A percentile compares a stretch with the other conserved stretches of the same genome.
These are phyloP conservation scores for Phrynocephalus vlangalii DNA, from an alignment of 2,797 vertebrate species.

Conservation along the genomic window DNA sequence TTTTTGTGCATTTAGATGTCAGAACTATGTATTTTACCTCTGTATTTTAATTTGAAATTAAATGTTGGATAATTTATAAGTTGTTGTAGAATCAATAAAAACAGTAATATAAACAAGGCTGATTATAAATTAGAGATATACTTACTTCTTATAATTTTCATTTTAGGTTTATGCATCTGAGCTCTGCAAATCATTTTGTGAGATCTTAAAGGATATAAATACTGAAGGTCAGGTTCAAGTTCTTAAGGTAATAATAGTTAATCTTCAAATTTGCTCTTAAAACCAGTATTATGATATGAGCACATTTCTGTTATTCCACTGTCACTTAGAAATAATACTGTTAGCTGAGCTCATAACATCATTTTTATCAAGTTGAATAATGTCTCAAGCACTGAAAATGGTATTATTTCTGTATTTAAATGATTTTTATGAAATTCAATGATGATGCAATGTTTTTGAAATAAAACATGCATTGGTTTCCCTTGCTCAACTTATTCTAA, in stretches of 20 bases:
- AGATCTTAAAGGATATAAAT: constrained; percentile 87
- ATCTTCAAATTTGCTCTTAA: constrained; percentile 12
- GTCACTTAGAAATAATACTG: neutral
- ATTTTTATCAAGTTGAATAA: neutral
- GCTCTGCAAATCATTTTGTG: constrained; percentile 88
- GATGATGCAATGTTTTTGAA: too few species aligned
- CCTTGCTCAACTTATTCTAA: too few species aligned
- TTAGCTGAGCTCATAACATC: neutral
- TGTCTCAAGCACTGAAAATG: neutral
- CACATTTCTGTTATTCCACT: neutral
- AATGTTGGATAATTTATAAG: neutral
- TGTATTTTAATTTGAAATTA: neutral
- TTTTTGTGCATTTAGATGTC: neutral
- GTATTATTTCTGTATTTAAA: too few species aligned
- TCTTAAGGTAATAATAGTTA: constrained; percentile 80
- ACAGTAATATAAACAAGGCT: constrained; percentile 27
- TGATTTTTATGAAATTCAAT: neutral
- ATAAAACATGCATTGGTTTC: neutral
- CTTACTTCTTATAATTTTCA: constrained; percentile 52
- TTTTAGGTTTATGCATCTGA: constrained; percentile 86
- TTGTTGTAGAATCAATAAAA: constrained; percentile 35
- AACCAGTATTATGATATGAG: neutral
- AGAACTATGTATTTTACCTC: too few species aligned
- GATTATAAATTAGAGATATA: neutral
- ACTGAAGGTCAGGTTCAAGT: constrained; percentile 93